Conservation (phyloP, 2,797 vertebrate genomes). For the Serranus cabrilla region DNA sequence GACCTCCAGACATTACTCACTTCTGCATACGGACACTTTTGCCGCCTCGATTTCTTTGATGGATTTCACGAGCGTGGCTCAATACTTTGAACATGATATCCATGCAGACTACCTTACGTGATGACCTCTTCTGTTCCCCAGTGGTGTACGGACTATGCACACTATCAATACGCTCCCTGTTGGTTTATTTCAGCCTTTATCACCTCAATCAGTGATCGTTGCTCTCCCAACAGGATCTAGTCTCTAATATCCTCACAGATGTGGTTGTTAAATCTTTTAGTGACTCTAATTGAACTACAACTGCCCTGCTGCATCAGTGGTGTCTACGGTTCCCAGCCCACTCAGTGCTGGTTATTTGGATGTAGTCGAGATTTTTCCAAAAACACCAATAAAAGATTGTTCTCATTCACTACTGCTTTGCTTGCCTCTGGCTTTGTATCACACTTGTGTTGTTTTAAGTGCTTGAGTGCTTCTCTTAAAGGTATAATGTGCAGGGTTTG, state of each 20-base stretch:
- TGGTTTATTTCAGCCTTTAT: conserved; percentile 72
- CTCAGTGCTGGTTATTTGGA: conserved; percentile 76
- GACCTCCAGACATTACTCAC: conserved; percentile 53
- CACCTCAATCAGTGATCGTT: conserved; percentile 77
- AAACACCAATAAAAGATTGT: conserved; percentile 84
- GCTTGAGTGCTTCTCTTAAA: background rate
- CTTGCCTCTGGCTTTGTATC: conserved; percentile 35
- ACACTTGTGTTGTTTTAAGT: background rate
- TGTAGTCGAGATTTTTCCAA: conserved; percentile 80
- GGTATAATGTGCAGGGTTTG: no score
- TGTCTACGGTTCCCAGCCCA: conserved; percentile 79
- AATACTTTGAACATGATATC: conserved; percentile 56
- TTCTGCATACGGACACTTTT: conserved; percentile 56
- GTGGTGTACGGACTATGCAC: conserved; percentile 76
- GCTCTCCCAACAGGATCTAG: conserved; percentile 80
- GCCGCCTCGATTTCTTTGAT: conserved; percentile 61
- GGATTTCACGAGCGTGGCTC: conserved; percentile 64
- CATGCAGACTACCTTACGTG: conserved; percentile 55
- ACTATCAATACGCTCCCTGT: conserved; percentile 66
- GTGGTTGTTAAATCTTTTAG: conserved; percentile 81
- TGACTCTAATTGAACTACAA: conserved; percentile 82
- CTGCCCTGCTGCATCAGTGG: conserved; percentile 83
- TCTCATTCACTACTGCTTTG: conserved; percentile 70
- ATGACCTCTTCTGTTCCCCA: conserved; percentile 58
- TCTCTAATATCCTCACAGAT: conserved; percentile 77